Evolutionary conservation across 2,888 invertebrate genomes (phyloP).

Genomic region (Tetanocera ferruginea): DNA sequence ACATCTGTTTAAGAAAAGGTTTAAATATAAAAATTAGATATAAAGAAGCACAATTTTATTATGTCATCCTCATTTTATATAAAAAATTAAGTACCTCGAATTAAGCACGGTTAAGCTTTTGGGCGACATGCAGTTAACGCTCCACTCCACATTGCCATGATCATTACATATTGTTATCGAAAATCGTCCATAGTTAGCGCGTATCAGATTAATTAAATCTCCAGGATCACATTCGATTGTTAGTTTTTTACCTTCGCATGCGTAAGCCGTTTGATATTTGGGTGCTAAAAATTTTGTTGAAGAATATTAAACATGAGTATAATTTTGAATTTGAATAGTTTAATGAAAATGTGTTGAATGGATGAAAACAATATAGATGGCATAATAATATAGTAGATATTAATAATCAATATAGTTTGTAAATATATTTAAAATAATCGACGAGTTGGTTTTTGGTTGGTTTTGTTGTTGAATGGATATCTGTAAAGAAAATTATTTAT

Average conservation of each 20-base stretch:
- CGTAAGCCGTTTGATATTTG: slow-evolving; percentile 92
- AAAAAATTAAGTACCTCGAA: slow-evolving; percentile 77
- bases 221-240: slow-evolving; percentile 90
- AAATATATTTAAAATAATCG: slow-evolving; percentile 30
- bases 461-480: slow-evolving; percentile 14
- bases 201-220: slow-evolving; percentile 90
- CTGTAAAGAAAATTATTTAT: slow-evolving; percentile 32
- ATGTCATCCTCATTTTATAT: too few species aligned
- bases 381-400: slow-evolving; percentile 9
- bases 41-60: too few species aligned
- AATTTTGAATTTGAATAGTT: background rate
- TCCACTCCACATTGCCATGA: slow-evolving; percentile 96
- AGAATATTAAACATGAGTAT: background rate
- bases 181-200: slow-evolving; percentile 95
- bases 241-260: slow-evolving; percentile 92
- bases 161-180: slow-evolving; percentile 97
- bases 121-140: slow-evolving; percentile 94
- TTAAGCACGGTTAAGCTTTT: slow-evolving; percentile 89
- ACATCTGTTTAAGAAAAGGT: slow-evolving; percentile 76
- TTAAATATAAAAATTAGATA: background rate
- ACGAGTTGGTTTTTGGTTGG: slow-evolving; percentile 36
- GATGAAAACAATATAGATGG: background rate
- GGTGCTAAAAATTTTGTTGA: slow-evolving; percentile 69
- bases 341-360: slow-evolving; percentile 12
- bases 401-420: slow-evolving; percentile 26